These are phyloP conservation scores for Streblospio benedicti DNA, from an alignment of 1,140 invertebrate species.

Conservation along the genomic window DNA sequence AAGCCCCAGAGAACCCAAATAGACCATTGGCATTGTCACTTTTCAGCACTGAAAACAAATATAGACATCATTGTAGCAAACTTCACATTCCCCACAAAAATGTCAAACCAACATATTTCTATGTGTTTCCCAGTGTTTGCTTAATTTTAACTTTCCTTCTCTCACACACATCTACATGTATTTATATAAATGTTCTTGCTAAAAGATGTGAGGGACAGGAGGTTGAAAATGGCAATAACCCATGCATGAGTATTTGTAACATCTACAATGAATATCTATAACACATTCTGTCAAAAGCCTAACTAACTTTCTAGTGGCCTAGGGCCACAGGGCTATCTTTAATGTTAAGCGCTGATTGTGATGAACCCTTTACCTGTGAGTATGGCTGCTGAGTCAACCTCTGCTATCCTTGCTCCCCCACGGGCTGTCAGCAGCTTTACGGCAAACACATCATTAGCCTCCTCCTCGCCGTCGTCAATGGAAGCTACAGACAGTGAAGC, in stretches of 20 bases:
- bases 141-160: no score
- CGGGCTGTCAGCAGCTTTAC: conserved; percentile 31
- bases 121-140: no score
- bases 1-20: conserved; percentile 35
- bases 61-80: background rate
- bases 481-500: conserved; percentile 26
- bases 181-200: no score
- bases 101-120: no score
- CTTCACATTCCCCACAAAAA: no score
- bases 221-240: no score
- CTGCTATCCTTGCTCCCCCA: conserved; percentile 32
- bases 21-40: conserved; percentile 46
- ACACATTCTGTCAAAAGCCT: background rate
- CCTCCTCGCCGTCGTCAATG: conserved; percentile 34
- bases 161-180: no score
- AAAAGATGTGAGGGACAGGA: no score
- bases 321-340: no score
- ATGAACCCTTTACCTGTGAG: conserved; percentile 31
- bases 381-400: conserved; percentile 24
- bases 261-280: background rate
- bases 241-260: no score
- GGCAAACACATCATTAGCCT: conserved; percentile 37
- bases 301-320: no score
- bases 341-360: no score
- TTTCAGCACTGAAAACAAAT: conserved; percentile 37